Conservation (phyloP, 2,888 invertebrate species). For the Zhengitettix transpicula region DNA sequence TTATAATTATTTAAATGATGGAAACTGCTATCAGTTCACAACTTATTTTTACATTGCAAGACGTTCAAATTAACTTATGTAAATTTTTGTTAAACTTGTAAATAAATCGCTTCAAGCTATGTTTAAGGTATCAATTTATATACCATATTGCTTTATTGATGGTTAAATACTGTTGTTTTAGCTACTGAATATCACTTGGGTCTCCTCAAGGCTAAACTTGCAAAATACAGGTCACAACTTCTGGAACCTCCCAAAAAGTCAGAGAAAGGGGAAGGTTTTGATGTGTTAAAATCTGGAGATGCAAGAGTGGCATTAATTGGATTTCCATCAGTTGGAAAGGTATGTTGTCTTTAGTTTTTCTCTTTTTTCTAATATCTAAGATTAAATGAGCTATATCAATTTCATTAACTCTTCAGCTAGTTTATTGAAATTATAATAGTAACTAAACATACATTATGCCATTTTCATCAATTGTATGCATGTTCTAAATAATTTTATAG, state of each 20-base stretch:
- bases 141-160: neutral
- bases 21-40: too few species aligned
- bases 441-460: too few species aligned
- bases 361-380: neutral
- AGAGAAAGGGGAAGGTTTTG: conserved; percentile 95
- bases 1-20: too few species aligned
- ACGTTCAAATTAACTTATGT: too few species aligned
- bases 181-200: conserved; percentile 99
- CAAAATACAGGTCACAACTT: conserved; percentile 86
- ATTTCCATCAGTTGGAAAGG: conserved; percentile 96
- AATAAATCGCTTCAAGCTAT: too few species aligned
- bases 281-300: conserved; percentile 98
- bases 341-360: conserved; percentile 20
- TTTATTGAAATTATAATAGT: neutral
- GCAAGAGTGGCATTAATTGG: conserved; percentile 95
- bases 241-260: conserved; percentile 87
- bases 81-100: too few species aligned
- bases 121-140: neutral
- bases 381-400: neutral
- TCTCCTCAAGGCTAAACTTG: conserved; percentile 87
- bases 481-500: too few species aligned
- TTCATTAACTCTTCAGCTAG: neutral
- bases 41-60: too few species aligned
- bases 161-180: conserved; percentile 23
- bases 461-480: too few species aligned